Evolutionary conservation across 2,888 invertebrate genomes (phyloP), one percentile per base, ranked within the genome.

Genomic region (Chrysodeixis includens): DNA sequence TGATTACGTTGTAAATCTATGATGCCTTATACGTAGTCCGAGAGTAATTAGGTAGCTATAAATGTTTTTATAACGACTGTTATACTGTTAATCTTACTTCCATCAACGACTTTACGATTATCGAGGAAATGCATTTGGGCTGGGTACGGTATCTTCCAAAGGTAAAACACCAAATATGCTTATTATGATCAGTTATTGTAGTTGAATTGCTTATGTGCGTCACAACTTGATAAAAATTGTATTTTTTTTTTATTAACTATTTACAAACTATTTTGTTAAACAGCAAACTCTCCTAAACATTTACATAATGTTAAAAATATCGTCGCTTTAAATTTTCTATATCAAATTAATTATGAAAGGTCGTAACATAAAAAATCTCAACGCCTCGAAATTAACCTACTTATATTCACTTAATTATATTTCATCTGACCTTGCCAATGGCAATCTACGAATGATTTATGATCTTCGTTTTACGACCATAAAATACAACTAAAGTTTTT

Each of bases 1-100:
- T 55, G 44, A 69, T 72, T 60, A 57, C 44, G 35, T 26, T 55
- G 30, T 46, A 26, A 55, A 49, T 59, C 14, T 1, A 55, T 49
- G 12, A n/a, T 4, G 32, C 7, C 8, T 16, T 30, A 51, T 8
- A 57, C 1, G 7, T 6, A 32, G 52, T 32, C 46, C 14, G 32
- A 62, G 51, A 32, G n/a, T 52, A 56, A 62, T 26, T 51, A 3
- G 18, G 20, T 30, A 40, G 22, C n/a, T 20, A 30, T 51, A 56
- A 51, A 22, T 51, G 40, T 7, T 51, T 55, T 32, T 16, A 1
- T 10, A 52, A 46, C 40, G 58, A 8, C n/a, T 44, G 1, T 12
- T 56, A 30, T 20, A 49, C n/a, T 30, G 1, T 12, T 9, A 0
- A 20, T 53, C 7, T n/a, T 35, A 53, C 18, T 54, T 54, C n/a